Evolutionary conservation across 2,113 vertebrate genomes (phyloP).

Genomic region (Calyptommatus sinebrachiatus): DNA sequence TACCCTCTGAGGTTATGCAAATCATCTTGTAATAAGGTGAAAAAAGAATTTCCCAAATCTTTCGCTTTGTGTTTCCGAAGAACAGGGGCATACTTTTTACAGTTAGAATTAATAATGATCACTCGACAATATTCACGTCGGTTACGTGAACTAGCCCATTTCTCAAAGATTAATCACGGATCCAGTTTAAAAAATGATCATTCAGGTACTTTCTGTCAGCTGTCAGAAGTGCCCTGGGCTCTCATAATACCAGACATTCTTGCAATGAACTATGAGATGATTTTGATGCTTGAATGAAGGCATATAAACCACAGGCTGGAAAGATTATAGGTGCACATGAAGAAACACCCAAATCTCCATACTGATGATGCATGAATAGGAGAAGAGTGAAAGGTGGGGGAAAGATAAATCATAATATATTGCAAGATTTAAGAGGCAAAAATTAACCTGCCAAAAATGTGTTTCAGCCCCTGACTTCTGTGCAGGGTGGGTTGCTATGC

Average conservation of each 20-base stretch:
- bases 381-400: not conserved
- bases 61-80: constrained; percentile 33
- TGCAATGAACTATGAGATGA: not conserved
- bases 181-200: constrained; percentile 48
- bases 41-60: constrained; percentile 4
- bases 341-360: constrained; percentile 21
- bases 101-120: constrained; percentile 41
- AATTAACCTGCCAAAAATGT: constrained; percentile 33
- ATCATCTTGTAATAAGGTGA: constrained; percentile 26
- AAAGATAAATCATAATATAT: not conserved
- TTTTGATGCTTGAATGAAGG: constrained; percentile 32
- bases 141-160: constrained; percentile 27
- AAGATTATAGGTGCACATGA: not conserved
- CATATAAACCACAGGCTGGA: not conserved
- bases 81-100: not conserved
- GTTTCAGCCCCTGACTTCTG: not conserved
- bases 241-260: constrained; percentile 20
- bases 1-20: constrained; percentile 14
- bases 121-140: constrained; percentile 30
- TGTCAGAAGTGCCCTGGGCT: constrained; percentile 14
- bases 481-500: constrained; percentile 3
- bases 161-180: constrained; percentile 65
- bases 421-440: constrained; percentile 8
- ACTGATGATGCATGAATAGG: constrained; percentile 15
- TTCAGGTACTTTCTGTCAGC: constrained; percentile 13